These are phyloP conservation scores for Cariama cristata DNA, from an alignment of 2,113 vertebrate species.

Conservation along the genomic window DNA sequence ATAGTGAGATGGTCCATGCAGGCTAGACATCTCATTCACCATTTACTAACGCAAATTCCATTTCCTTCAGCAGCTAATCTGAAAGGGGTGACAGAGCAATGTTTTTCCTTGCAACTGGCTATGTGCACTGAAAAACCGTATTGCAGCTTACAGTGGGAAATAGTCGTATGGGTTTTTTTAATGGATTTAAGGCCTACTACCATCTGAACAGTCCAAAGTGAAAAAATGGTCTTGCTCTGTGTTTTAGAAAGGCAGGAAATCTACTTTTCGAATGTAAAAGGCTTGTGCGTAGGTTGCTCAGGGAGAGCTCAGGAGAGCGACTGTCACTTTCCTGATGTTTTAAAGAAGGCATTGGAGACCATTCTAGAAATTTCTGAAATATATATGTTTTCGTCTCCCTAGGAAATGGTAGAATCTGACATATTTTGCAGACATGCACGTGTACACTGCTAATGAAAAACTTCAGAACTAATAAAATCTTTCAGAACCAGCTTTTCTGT, in stretches of 20 bases:
- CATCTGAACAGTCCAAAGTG: background rate
- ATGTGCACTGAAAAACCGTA: background rate
- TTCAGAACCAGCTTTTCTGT: background rate
- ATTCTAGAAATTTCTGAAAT: conserved; percentile 23
- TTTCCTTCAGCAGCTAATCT: background rate
- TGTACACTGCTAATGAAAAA: conserved; percentile 9
- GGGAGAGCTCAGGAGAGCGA: background rate
- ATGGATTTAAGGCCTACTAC: background rate
- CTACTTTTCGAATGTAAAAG: background rate
- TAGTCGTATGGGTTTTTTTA: background rate
- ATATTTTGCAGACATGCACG: background rate
- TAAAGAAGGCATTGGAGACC: background rate
- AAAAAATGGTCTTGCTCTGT: background rate
- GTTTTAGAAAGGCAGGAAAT: background rate
- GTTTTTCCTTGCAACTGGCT: background rate
- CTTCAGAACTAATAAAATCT: conserved; percentile 46
- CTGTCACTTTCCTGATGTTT: conserved; percentile 10
- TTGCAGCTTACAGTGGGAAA: background rate
- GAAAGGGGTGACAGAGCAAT: background rate
- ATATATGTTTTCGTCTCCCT: background rate
- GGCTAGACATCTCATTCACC: background rate
- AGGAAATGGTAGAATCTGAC: background rate
- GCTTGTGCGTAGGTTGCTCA: background rate
- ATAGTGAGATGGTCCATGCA: background rate
- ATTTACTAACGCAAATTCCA: background rate